Conservation (phyloP, 2,797 vertebrate species). For the Melanotaenia maccullochi region DNA sequence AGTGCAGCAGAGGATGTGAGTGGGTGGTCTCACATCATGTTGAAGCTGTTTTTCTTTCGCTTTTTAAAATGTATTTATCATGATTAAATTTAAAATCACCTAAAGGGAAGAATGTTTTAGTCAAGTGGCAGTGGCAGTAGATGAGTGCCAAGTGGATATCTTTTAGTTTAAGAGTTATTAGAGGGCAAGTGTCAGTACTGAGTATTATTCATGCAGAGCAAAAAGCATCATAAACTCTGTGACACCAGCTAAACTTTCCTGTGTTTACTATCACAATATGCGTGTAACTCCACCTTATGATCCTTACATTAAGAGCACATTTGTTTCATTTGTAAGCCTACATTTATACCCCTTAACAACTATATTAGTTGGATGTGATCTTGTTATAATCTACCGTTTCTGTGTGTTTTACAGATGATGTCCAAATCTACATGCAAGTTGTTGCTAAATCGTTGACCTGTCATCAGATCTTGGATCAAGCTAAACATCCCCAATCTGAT, state of each 20-base stretch:
- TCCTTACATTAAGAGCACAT: neutral
- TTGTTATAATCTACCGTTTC: too few species aligned
- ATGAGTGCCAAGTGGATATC: neutral
- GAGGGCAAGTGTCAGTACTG: too few species aligned
- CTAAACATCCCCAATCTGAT: neutral
- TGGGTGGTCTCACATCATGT: slow-evolving; percentile 44
- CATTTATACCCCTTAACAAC: neutral
- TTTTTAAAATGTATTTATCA: slow-evolving; percentile 39
- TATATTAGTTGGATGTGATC: neutral
- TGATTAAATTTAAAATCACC: slow-evolving; percentile 23
- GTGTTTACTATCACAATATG: too few species aligned
- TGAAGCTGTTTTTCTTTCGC: slow-evolving; percentile 65
- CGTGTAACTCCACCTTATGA: too few species aligned
- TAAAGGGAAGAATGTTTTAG: neutral
- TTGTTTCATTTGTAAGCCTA: neutral
- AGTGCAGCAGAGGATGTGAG: slow-evolving; percentile 60
- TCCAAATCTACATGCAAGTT: neutral
- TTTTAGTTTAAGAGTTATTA: neutral
- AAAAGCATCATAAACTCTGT: neutral
- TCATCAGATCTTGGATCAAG: neutral
- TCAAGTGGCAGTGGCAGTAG: slow-evolving; percentile 1
- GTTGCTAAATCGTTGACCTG: too few species aligned
- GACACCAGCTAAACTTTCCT: neutral
- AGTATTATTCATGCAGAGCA: too few species aligned
- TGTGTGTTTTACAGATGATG: neutral